These are phyloP conservation scores for Aphelenchoides besseyi DNA, from an alignment of 1,140 invertebrate genomes.

Conservation along the genomic window DNA sequence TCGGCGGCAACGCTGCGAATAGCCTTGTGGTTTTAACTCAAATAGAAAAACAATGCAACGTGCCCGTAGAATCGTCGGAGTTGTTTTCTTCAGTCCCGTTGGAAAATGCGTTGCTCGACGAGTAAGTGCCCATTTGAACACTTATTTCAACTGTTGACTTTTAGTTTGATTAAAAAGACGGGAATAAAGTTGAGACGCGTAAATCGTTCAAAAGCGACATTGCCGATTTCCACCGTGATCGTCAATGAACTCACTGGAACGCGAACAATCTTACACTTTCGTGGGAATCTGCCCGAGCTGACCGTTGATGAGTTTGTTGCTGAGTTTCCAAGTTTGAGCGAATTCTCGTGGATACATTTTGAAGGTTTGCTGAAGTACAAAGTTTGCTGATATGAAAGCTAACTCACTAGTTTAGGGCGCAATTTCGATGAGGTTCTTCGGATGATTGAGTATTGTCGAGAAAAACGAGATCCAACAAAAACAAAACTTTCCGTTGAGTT, in stretches of 20 bases:
- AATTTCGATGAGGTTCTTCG: slow-evolving; percentile 40
- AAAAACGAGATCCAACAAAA: slow-evolving; percentile 4
- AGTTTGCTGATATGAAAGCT: slow-evolving; percentile 6
- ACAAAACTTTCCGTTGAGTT: slow-evolving; percentile 35
- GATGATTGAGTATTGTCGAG: slow-evolving; percentile 29
- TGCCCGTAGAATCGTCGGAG: too few relatives aligned
- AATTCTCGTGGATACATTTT: slow-evolving; percentile 41
- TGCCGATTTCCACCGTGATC: slow-evolving; percentile 38
- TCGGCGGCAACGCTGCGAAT: slow-evolving; percentile 44
- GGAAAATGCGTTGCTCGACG: slow-evolving; percentile 28
- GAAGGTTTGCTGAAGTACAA: slow-evolving; percentile 35
- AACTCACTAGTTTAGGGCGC: slow-evolving; percentile 28
- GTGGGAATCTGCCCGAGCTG: slow-evolving; percentile 37
- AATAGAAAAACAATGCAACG: slow-evolving; percentile 10
- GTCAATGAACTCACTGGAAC: slow-evolving; percentile 33
- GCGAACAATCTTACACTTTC: slow-evolving; percentile 44
- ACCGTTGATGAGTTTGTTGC: slow-evolving; percentile 32
- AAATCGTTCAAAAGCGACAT: background rate
- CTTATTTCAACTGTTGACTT: background rate
- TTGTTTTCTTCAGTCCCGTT: slow-evolving; percentile 33
- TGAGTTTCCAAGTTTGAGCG: slow-evolving; percentile 21
- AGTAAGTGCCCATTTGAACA: background rate
- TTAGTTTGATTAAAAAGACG: slow-evolving; percentile 19
- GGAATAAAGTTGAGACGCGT: slow-evolving; percentile 6
- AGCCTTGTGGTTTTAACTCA: slow-evolving; percentile 31